Evolutionary conservation across 2,888 invertebrate genomes (phyloP), one percentile per base, ranked within the genome.

Genomic region (Crioceris asparagi): DNA sequence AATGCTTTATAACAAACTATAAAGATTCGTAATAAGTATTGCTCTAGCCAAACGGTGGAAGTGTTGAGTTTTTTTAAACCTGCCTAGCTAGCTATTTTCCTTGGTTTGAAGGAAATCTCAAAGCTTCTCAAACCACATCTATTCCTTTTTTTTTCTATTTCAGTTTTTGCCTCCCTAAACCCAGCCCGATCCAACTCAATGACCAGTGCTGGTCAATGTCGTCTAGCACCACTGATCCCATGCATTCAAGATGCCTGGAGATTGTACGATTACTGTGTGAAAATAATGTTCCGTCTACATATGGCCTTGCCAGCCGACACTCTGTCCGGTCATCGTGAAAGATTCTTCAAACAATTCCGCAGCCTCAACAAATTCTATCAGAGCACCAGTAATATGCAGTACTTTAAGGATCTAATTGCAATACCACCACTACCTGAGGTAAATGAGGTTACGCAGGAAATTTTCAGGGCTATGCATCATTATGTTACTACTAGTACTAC

Each of bases 171-270:
- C 51, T 92, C 94, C 1, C 71, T 97, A 57, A 92, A 96, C 62
- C 82, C 84, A 68, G 88, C 91, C 2, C 79, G 90, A 27, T 86
- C 93, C 29, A 94, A 91, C 64, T 98, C 97, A 3, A 96, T 97
- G 92, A 96, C 94, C 1, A 84, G 82, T 43, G 83, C 88, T 43
- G 97, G 98, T 0, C 97, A 98, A 65, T 98, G 97, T 61, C 78
- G 96, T 26, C 71, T 98, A 36, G 91, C 96, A 5, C 97, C 98
- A 1, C 70, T 99, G 36, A 93, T 98, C 46, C 85, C 90, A 12
- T 87, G 90, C 57, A 88, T 93, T 49, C 83, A 94, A 66, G 98
- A 98, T 65, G 90, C 97, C 1, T 91, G 92, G 51, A 86, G 88
- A 57, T 73, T 98, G 18, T 98, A 98, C 65, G 97, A 98, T 70